Evolutionary conservation across 2,888 invertebrate species (phyloP), one percentile per base, ranked within the genome.

Genomic region (Pristionchus entomophagus): DNA sequence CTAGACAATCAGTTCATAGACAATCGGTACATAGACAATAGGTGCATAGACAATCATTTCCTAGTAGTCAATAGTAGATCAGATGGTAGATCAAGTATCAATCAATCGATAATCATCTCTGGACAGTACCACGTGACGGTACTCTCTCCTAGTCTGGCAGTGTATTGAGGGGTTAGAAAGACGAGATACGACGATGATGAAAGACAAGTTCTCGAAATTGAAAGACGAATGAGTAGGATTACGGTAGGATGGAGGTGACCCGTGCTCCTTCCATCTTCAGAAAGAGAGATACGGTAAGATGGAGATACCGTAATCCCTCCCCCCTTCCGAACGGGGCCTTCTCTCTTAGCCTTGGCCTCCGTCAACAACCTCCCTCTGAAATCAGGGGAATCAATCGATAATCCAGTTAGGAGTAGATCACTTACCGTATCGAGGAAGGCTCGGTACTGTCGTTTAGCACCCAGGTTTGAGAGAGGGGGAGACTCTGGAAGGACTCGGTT

Each of bases 341-440:
- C 82, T 51, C 78, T 32, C 78, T 59, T 82, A 82, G 82, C 82
- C 82, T 82, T 82, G 82, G 82, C 41, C 82, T 82, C 45, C 82
- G 41, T 38, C 45, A 56, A 2, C 51, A 81, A 10, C 81, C 35
- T 35, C 17, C 59, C 38, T 19, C 82, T 82, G 59, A 32, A 59
- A 82, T n/a, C n/a, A n/a, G n/a, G n/a, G n/a, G 56, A 17, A 59
- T 41, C 56, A 41, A 82, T 59, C 56, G 59, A 38, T 59, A 59
- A 26, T 22, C 22, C 4, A 19, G 73, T 41, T 8, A 10, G 8
- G 12, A 12, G 19, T 32, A n/a, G 22, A 3, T 8, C 26, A 41
- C 82, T 0, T 82, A 82, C 82, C 56, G 22, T 82, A 41, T 41
- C 6, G 82, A 59, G 32, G 82, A 41, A 56, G 26, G 59, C 51